phyloP scores from a whole-genome alignment of 2,888 invertebrate genomes.

The Galeruca laticollis region DNA sequence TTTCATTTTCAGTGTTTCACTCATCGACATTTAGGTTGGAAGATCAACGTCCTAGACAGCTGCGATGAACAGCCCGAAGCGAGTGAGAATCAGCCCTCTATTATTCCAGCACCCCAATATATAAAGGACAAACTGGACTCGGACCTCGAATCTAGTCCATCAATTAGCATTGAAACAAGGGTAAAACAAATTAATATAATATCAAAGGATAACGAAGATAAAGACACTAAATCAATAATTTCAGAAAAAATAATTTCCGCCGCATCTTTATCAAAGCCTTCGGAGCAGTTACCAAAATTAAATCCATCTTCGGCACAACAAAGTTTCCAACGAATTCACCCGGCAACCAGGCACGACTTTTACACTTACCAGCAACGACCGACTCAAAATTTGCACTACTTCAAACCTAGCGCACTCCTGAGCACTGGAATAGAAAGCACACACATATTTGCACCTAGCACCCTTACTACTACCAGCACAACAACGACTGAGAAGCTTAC shows the following conservation, averaged over 20 bases:
- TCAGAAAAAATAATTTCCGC: constrained; percentile 51
- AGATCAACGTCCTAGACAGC: constrained; percentile 89
- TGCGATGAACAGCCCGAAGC: constrained; percentile 74
- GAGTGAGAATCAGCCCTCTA: constrained; percentile 69
- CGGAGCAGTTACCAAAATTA: constrained; percentile 31
- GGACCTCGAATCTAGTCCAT: constrained; percentile 71
- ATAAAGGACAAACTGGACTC: constrained; percentile 61
- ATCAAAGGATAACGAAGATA: constrained; percentile 53
- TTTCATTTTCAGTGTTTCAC: constrained; percentile 83
- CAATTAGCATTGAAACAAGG: constrained; percentile 61
- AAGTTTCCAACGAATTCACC: constrained; percentile 39
- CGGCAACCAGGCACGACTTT: constrained; percentile 38
- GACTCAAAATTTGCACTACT: constrained; percentile 45
- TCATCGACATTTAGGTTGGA: constrained; percentile 94
- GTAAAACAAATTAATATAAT: constrained; percentile 61
- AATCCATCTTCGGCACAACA: constrained; percentile 13
- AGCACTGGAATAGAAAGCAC: constrained; percentile 48
- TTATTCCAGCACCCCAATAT: constrained; percentile 61
- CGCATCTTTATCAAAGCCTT: constrained; percentile 35
- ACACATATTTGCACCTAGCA: constrained; percentile 38
- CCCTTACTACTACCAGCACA: constrained; percentile 44
- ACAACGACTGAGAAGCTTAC: constrained; percentile 50
- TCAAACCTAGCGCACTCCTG: constrained; percentile 50
- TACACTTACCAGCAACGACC: constrained; percentile 44
- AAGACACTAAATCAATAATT: constrained; percentile 56